Base-by-base conservation (phyloP, 2,888 invertebrate species). In the Cyaniris semiargus region DNA sequence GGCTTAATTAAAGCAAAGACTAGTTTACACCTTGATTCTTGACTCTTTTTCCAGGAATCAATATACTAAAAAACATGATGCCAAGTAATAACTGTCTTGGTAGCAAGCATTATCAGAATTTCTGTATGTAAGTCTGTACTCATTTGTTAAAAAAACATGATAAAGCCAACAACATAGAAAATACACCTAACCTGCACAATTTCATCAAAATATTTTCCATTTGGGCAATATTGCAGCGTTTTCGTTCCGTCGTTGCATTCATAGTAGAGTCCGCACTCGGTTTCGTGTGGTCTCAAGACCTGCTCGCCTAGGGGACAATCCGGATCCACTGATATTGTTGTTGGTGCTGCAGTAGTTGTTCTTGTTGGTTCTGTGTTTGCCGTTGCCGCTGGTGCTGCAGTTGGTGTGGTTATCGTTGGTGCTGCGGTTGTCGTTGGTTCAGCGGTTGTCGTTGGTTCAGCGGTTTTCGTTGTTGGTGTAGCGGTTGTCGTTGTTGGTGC, bases 191-290 rank as follows among this genome's bases (percentile, higher is more conserved):
- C 89, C 84, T 87, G 86, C 8, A 83, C 75, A 5, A 79, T 75
- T 31, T 82, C 81, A 76, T 87, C 85, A 77, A 88, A 89, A 72
- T 82, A 81, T 1, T 85, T 84, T 0, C 86, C 86, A 0, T 80
- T 76, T 0, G 82, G 82, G n/a, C 90, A 90, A 1, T 79, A 76
- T 70, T 80, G 83, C n/a, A 83, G 80, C 0, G 86, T 80, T 66
- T 82, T 85, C 0, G 80, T 53, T 0, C 88, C 88, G 56, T 86
- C 81, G n/a, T 81, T 82, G 76, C 90, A 90, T 10, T 84, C 83
- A 75, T 89, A 89, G 78, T 84, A 91, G 78, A 87, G 87, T 0
- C 79, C 79, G 71, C 90, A 90, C 13, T 88, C 85, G 0, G 78
- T 80, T 58, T 87, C 86, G 38, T 91, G 89, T 0, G 90, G 87